A percentile compares a stretch with the other conserved stretches of the same genome.
These are phyloP conservation scores for Oreochromis spilurus DNA, from an alignment of 2,113 vertebrate genomes.

Conservation along the genomic window DNA sequence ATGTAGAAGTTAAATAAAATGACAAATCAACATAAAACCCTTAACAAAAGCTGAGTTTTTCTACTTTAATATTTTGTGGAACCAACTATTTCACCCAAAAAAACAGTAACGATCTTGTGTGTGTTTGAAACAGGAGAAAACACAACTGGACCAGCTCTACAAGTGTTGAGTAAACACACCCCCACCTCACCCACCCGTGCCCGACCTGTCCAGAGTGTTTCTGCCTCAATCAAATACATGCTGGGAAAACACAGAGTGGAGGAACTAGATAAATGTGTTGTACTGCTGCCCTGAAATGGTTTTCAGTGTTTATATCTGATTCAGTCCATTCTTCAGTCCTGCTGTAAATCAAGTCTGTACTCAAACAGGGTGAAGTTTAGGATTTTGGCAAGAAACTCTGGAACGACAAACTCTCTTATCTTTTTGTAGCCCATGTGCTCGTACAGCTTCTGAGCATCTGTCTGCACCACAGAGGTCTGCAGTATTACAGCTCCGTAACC, in stretches of 20 bases:
- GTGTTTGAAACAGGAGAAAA: neutral
- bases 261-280: neutral
- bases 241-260: neutral
- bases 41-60: neutral
- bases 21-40: neutral
- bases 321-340: neutral
- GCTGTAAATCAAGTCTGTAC: constrained; percentile 67
- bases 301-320: neutral
- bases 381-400: constrained; percentile 43
- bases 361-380: constrained; percentile 67
- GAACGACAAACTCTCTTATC: constrained; percentile 37
- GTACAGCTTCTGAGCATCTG: constrained; percentile 73
- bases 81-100: neutral
- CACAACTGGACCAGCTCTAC: neutral
- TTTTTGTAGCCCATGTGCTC: constrained; percentile 67
- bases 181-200: neutral
- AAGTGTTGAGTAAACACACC: neutral
- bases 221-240: neutral
- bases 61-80: neutral
- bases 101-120: neutral
- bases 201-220: neutral
- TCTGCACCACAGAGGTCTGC: constrained; percentile 71
- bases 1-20: neutral
- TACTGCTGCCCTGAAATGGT: neutral
- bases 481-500: constrained; percentile 64